These are phyloP conservation scores for Urocyon cinereoargenteus DNA, from an alignment of 2,797 vertebrate genomes.

Conservation along the genomic window DNA sequence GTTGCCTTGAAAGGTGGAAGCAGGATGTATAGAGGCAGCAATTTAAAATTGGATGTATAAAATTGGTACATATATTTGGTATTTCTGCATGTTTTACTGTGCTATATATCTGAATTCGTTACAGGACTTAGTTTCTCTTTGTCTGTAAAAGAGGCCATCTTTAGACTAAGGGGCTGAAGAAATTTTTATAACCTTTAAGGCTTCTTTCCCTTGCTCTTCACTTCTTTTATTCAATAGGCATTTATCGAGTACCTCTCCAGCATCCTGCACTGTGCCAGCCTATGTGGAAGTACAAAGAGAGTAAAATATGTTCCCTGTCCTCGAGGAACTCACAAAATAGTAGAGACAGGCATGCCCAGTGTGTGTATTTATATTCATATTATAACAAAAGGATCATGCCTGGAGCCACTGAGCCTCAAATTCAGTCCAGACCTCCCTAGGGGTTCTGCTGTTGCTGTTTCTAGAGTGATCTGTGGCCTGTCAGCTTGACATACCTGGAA, in stretches of 20 bases:
- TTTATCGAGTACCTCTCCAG: not conserved
- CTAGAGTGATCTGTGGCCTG: not conserved
- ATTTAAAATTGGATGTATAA: not conserved
- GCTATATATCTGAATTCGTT: not conserved
- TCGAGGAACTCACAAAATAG: not conserved
- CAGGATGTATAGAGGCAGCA: not conserved
- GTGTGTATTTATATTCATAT: not conserved
- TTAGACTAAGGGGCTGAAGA: conserved; percentile 32
- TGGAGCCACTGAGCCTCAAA: not conserved
- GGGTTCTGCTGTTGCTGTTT: not conserved
- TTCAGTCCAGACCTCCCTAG: not conserved
- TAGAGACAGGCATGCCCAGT: not conserved
- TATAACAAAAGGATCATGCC: not conserved
- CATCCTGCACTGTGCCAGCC: not conserved
- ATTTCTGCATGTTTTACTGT: conserved; percentile 9
- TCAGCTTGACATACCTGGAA: not conserved
- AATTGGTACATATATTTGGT: not conserved
- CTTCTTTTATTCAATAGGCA: not conserved
- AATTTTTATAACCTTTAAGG: not conserved
- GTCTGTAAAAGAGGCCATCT: not conserved
- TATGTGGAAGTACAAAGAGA: conserved; percentile 11
- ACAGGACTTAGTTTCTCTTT: not conserved
- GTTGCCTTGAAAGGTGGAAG: not conserved
- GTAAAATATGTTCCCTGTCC: not conserved
- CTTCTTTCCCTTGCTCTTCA: not conserved